Percentiles rank a stretch among this genome's conserved stretches.
Evolutionary conservation across 2,797 vertebrate genomes (phyloP).

Genomic region (Sciaenops ocellatus): DNA sequence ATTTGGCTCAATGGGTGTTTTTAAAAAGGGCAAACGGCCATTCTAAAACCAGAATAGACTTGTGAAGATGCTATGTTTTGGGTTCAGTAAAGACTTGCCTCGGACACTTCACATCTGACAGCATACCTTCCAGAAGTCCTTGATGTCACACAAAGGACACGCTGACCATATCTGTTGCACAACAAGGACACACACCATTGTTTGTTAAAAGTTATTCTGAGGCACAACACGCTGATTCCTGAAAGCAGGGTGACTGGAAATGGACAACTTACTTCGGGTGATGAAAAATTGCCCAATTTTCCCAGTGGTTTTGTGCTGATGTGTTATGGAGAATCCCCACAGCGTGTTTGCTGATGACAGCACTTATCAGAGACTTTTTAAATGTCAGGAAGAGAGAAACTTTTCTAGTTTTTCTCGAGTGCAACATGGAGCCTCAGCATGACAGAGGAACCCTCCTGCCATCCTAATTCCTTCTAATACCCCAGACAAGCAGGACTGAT

Average conservation of each 20-base stretch:
- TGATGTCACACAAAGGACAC: constrained; percentile 23
- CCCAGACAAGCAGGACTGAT: neutral
- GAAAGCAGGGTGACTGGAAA: constrained; percentile 11
- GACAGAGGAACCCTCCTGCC: neutral
- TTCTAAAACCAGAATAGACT: constrained; percentile 43
- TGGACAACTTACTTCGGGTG: neutral
- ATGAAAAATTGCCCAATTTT: neutral
- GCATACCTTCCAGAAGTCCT: constrained; percentile 11
- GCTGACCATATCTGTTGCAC: constrained; percentile 15
- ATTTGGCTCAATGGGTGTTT: constrained; percentile 52
- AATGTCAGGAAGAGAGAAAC: constrained; percentile 10
- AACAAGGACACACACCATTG: neutral
- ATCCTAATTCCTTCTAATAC: constrained; percentile 32
- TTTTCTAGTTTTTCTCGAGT: neutral
- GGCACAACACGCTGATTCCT: neutral
- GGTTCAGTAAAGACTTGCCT: constrained; percentile 28
- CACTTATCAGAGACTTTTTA: constrained; percentile 39
- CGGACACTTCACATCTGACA: constrained; percentile 29
- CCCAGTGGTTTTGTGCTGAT: neutral
- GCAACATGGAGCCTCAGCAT: neutral
- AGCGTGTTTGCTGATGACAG: neutral
- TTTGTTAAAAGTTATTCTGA: constrained; percentile 1
- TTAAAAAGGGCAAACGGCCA: constrained; percentile 45
- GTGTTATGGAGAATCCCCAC: neutral
- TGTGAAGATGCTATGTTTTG: constrained; percentile 49